Percentiles rank a stretch among this genome's conserved stretches.
Conservation (phyloP, 1,140 invertebrate species). For the Eurosta solidaginis region DNA sequence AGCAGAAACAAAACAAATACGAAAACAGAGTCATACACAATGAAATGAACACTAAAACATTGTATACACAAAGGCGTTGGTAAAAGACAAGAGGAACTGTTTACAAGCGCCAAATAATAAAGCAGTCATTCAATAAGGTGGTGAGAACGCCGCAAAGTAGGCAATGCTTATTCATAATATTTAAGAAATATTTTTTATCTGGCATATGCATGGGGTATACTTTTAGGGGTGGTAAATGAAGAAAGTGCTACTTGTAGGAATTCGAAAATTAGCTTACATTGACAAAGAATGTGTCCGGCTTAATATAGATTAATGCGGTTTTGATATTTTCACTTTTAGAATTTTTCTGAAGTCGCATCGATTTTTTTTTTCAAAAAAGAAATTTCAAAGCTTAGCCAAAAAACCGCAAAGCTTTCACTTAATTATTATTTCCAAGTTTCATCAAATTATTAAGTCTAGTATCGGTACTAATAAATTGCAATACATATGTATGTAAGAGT, state of each 20-base stretch:
- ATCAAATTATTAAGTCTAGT: no score
- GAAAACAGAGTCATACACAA: not conserved
- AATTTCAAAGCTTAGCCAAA: no score
- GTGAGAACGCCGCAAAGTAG: not conserved
- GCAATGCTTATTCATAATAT: conserved; percentile 12
- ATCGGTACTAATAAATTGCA: no score
- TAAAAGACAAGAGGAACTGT: conserved; percentile 16
- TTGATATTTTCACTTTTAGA: not conserved
- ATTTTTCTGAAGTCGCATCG: no score
- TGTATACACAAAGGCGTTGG: conserved; percentile 2
- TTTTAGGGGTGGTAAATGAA: not conserved
- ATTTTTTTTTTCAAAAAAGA: no score
- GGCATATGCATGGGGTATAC: not conserved
- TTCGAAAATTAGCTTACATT: no score
- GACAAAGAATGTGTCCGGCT: no score
- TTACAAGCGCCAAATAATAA: not conserved
- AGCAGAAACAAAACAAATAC: not conserved
- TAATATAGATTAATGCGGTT: no score
- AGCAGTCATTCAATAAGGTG: not conserved
- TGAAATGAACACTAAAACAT: not conserved
- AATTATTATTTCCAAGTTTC: no score
- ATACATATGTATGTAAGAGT: no score
- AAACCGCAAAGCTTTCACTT: no score
- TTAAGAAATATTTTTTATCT: not conserved
- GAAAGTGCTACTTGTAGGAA: not conserved